phyloP scores from a whole-genome alignment of 2,888 invertebrate species.

The Corythucha ciliata region DNA sequence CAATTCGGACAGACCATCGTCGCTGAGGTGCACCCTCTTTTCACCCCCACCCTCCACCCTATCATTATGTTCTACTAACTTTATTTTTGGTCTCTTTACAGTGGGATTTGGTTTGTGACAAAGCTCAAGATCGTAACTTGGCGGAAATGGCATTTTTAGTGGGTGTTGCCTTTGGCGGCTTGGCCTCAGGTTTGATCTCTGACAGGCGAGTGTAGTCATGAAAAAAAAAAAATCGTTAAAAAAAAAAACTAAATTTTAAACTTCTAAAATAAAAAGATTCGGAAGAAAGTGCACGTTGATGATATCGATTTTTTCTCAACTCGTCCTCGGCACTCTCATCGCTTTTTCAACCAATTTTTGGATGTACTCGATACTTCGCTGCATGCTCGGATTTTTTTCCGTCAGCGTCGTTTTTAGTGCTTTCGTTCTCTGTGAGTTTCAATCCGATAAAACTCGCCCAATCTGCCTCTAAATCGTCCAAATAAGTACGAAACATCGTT shows the following conservation, averaged over 20 bases:
- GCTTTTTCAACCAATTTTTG: slow-evolving; percentile 61
- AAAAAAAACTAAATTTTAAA: background rate
- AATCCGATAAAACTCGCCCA: background rate
- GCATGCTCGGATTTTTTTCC: slow-evolving; percentile 63
- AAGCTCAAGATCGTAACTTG: slow-evolving; percentile 56
- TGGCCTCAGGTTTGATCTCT: slow-evolving; percentile 67
- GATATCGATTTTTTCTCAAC: slow-evolving; percentile 58
- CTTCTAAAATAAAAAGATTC: slow-evolving; percentile 45
- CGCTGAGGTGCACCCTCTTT: slow-evolving; percentile 46
- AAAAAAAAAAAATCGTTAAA: background rate
- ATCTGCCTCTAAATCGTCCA: slow-evolving; percentile 8
- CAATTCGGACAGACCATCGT: slow-evolving; percentile 58
- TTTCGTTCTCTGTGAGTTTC: slow-evolving; percentile 53
- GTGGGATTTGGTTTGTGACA: slow-evolving; percentile 68
- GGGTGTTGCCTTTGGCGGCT: slow-evolving; percentile 67
- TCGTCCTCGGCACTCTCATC: slow-evolving; percentile 55
- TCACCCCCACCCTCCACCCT: background rate
- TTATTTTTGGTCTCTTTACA: slow-evolving; percentile 36
- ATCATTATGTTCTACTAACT: background rate
- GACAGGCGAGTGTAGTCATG: slow-evolving; percentile 51
- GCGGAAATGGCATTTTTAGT: slow-evolving; percentile 68
- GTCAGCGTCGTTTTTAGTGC: slow-evolving; percentile 76
- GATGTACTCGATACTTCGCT: slow-evolving; percentile 58
- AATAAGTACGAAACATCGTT: background rate
- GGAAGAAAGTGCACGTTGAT: slow-evolving; percentile 68